A percentile compares a stretch with the other conserved stretches of the same genome.
These are phyloP conservation scores for Puffinus mauretanicus DNA, from an alignment of 2,113 vertebrate species.

Conservation along the genomic window DNA sequence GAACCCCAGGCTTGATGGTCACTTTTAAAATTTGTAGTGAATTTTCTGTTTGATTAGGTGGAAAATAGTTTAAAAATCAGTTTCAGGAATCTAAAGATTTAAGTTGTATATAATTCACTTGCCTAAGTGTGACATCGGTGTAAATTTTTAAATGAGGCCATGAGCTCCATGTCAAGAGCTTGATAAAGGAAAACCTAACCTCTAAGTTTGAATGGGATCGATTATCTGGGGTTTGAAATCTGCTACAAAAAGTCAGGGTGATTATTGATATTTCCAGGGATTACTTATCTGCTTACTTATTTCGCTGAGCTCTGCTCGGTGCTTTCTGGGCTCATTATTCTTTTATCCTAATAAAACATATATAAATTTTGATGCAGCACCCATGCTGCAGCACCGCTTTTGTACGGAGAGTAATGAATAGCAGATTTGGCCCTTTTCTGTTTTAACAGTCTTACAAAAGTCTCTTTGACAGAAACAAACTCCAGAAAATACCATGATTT, in stretches of 20 bases:
- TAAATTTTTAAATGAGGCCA: not conserved
- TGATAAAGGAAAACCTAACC: not conserved
- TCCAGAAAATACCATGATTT: slow-evolving; percentile 66
- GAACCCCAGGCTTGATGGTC: not conserved
- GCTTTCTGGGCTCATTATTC: not conserved
- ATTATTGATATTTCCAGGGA: not conserved
- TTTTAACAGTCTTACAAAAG: slow-evolving; percentile 33
- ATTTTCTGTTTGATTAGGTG: not conserved
- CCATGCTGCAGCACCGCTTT: not conserved
- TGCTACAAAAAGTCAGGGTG: not conserved
- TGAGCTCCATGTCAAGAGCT: not conserved
- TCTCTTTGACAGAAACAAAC: slow-evolving; percentile 63
- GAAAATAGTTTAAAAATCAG: not conserved
- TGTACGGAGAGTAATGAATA: not conserved
- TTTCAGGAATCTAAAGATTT: not conserved
- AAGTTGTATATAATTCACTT: not conserved
- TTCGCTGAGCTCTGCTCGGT: accelerated
- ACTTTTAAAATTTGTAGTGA: not conserved
- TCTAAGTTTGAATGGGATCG: not conserved
- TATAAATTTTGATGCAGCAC: not conserved
- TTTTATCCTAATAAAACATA: not conserved
- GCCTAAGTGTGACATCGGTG: not conserved
- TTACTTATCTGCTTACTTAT: not conserved
- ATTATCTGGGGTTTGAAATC: not conserved
- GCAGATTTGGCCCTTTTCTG: slow-evolving; percentile 23